Conservation (phyloP, 2,888 invertebrate genomes). For the Lycocerus yunnanus region DNA sequence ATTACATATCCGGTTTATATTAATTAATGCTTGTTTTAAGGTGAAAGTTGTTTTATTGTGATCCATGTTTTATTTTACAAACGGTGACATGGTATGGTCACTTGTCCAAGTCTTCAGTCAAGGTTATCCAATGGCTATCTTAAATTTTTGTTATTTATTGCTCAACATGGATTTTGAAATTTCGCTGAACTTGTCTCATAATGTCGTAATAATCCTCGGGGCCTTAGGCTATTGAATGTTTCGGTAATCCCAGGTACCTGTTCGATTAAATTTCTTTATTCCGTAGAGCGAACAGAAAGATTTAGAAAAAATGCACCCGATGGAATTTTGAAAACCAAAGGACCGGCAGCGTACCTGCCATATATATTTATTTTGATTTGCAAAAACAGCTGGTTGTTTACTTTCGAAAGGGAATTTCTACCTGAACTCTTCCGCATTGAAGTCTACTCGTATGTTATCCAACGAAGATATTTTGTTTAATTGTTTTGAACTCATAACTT, state of each 20-base stretch:
- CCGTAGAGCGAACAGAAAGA: background rate
- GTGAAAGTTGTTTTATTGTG: background rate
- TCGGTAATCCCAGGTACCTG: background rate
- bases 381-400: background rate
- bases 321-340: background rate
- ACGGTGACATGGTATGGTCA: background rate
- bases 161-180: background rate
- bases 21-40: background rate
- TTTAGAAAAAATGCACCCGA: background rate
- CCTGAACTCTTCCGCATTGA: background rate
- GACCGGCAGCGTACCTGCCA: background rate
- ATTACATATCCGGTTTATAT: background rate
- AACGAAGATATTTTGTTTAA: background rate
- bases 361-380: background rate
- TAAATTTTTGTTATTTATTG: background rate
- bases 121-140: background rate
- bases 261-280: background rate
- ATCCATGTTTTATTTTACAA: background rate
- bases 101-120: background rate
- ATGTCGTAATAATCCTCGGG: background rate
- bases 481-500: background rate
- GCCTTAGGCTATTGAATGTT: background rate
- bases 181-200: background rate
- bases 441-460: background rate
- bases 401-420: background rate